These are phyloP conservation scores for Heliconius himera DNA, from an alignment of 1,140 invertebrate species.

Conservation along the genomic window DNA sequence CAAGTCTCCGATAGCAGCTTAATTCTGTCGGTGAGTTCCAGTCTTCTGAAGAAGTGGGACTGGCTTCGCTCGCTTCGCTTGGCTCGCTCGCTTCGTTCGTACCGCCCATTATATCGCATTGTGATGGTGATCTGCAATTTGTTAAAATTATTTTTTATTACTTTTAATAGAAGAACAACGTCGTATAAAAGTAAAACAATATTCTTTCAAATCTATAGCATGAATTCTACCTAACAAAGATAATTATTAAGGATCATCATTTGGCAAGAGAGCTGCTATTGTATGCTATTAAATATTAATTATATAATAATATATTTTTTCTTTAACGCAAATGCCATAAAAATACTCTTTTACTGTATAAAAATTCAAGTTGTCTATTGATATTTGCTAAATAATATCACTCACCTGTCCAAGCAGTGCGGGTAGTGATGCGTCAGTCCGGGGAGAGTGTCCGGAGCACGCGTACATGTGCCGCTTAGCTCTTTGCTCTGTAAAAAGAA, in stretches of 20 bases:
- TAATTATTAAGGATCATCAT: too few species aligned
- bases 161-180: neutral
- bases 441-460: slow-evolving; percentile 75
- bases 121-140: slow-evolving; percentile 68
- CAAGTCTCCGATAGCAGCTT: slow-evolving; percentile 91
- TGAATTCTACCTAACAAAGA: too few species aligned
- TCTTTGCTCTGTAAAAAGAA: slow-evolving; percentile 71
- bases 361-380: too few species aligned
- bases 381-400: neutral
- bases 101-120: slow-evolving; percentile 75
- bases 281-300: too few species aligned
- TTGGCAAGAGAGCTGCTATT: too few species aligned
- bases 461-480: slow-evolving; percentile 70
- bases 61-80: slow-evolving; percentile 81
- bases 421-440: slow-evolving; percentile 72
- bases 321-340: too few species aligned
- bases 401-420: slow-evolving; percentile 61
- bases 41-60: slow-evolving; percentile 91
- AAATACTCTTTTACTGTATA: too few species aligned
- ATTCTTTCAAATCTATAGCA: too few species aligned
- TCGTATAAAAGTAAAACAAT: too few species aligned
- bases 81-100: slow-evolving; percentile 81
- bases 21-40: slow-evolving; percentile 94
- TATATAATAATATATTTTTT: too few species aligned
- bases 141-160: neutral